Evolutionary conservation across 64 coral and sea anemone species (phyloP).

Genomic region (Pocillopora verrucosa): DNA sequence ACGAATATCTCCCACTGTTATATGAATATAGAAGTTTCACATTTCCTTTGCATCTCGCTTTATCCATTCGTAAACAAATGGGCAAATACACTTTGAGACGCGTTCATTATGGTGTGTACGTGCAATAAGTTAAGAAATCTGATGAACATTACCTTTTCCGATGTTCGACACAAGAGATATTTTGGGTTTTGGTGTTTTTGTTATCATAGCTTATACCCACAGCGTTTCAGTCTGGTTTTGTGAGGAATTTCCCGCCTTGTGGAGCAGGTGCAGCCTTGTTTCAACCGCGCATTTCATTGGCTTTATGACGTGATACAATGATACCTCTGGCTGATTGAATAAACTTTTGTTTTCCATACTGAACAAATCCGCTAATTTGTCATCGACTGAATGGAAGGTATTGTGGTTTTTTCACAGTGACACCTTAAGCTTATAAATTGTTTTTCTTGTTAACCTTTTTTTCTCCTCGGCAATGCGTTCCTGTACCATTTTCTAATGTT

Average conservation of each 20-base stretch:
- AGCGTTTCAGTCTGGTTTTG: not conserved
- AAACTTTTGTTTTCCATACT: not conserved
- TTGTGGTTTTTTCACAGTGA: not conserved
- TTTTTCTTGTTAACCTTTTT: not conserved
- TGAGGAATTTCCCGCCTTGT: not conserved
- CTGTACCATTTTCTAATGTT: too few species aligned
- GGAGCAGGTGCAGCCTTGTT: not conserved
- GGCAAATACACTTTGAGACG: too few species aligned
- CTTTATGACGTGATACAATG: not conserved
- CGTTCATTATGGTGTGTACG: not conserved
- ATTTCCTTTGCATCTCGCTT: not conserved
- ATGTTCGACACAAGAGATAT: not conserved
- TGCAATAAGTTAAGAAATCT: not conserved
- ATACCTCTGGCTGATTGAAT: not conserved
- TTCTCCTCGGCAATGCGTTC: too few species aligned
- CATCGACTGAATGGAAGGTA: not conserved
- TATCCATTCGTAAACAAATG: too few species aligned
- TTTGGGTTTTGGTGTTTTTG: not conserved
- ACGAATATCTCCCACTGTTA: not conserved
- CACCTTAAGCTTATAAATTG: not conserved
- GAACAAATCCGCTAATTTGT: constrained; percentile 22
- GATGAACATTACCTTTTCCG: constrained; percentile 3
- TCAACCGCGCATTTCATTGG: not conserved
- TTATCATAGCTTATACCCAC: not conserved
- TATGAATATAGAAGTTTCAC: not conserved